phyloP scores from a whole-genome alignment of 2,113 vertebrate genomes.

The Meles meles region DNA sequence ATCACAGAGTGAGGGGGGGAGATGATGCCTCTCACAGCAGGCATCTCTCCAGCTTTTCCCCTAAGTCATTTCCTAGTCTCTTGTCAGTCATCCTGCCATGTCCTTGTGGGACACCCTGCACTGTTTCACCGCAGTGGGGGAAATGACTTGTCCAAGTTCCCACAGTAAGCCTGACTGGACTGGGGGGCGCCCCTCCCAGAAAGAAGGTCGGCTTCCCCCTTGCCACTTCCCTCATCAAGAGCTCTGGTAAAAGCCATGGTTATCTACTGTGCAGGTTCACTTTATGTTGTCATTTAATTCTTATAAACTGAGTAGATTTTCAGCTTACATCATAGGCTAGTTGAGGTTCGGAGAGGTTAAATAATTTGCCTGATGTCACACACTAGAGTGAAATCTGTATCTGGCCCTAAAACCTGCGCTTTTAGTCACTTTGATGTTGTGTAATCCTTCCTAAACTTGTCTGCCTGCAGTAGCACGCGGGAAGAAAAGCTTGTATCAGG shows the following conservation, averaged over 20 bases:
- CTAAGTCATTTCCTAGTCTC: not conserved
- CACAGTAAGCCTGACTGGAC: not conserved
- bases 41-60: not conserved
- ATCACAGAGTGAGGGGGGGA: not conserved
- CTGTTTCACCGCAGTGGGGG: not conserved
- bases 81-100: not conserved
- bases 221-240: not conserved
- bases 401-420: not conserved
- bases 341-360: not conserved
- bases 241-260: not conserved
- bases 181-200: fast-evolving
- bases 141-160: not conserved
- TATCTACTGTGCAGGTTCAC: not conserved
- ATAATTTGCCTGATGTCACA: not conserved
- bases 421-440: not conserved
- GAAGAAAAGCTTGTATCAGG: not conserved
- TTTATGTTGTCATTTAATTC: not conserved
- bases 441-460: not conserved
- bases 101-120: not conserved
- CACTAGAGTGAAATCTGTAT: not conserved
- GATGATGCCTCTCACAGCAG: not conserved
- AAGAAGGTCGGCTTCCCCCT: not conserved
- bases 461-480: not conserved
- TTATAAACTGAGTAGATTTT: not conserved
- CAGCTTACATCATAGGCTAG: not conserved